A percentile compares a stretch with the other conserved stretches of the same genome.
These are phyloP conservation scores for Thunnus albacares DNA, from an alignment of 2,797 vertebrate species.

Conservation along the genomic window DNA sequence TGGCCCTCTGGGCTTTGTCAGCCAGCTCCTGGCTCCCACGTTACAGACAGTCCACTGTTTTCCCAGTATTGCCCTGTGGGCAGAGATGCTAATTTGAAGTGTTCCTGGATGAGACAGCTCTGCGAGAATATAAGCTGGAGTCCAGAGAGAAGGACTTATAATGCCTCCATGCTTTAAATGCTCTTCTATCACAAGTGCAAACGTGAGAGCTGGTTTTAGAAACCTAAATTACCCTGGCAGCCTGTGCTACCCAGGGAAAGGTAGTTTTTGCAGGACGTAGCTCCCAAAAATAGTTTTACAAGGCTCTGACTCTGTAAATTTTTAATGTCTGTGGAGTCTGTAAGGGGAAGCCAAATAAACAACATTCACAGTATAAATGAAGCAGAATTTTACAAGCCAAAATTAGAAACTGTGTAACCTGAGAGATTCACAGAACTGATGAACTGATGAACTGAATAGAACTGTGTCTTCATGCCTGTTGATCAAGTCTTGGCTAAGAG, in stretches of 20 bases:
- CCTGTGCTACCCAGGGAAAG: slow-evolving; percentile 50
- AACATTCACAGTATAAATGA: slow-evolving; percentile 29
- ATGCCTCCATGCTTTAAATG: slow-evolving; percentile 66
- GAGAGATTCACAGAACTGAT: slow-evolving; percentile 11
- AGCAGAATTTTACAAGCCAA: neutral
- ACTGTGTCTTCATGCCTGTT: neutral
- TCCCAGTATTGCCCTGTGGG: slow-evolving; percentile 69
- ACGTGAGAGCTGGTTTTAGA: slow-evolving; percentile 67
- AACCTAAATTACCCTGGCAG: slow-evolving; percentile 64
- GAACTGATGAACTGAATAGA: slow-evolving; percentile 4
- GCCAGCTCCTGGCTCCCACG: slow-evolving; percentile 73
- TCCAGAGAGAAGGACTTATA: slow-evolving; percentile 65
- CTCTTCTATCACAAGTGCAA: slow-evolving; percentile 57
- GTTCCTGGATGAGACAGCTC: slow-evolving; percentile 79
- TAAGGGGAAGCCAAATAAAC: slow-evolving; percentile 49
- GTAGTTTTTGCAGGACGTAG: slow-evolving; percentile 55
- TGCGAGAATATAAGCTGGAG: slow-evolving; percentile 67
- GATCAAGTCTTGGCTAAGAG: neutral
- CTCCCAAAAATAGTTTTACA: slow-evolving; percentile 62
- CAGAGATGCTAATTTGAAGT: slow-evolving; percentile 80
- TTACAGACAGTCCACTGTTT: slow-evolving; percentile 74
- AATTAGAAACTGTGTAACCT: slow-evolving; percentile 20
- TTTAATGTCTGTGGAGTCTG: slow-evolving; percentile 50
- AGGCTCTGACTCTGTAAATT: slow-evolving; percentile 50
- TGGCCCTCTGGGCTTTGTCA: slow-evolving; percentile 75